A percentile compares a stretch with the other conserved stretches of the same genome.
These are phyloP conservation scores for Seira ritae DNA, from an alignment of 2,888 invertebrate species.

Conservation along the genomic window DNA sequence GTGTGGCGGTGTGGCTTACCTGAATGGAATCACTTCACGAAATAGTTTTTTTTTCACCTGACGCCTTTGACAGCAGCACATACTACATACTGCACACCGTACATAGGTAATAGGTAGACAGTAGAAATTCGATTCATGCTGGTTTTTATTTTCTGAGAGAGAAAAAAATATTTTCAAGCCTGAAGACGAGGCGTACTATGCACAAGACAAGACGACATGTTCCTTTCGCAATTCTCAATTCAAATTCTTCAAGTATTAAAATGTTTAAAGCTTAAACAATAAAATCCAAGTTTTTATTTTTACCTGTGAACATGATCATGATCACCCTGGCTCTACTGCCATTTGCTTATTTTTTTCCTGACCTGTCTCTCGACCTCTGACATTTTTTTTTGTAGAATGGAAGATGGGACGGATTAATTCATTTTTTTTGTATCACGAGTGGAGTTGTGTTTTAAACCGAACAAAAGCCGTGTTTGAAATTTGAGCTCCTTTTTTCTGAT, in stretches of 20 bases:
- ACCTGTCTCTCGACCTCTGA: constrained; percentile 49
- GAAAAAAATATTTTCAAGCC: no score
- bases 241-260: no score
- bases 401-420: no score
- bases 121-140: constrained; percentile 32
- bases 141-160: constrained; percentile 36
- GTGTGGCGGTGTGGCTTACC: constrained; percentile 58
- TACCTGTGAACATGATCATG: constrained; percentile 44
- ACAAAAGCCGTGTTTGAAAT: no score
- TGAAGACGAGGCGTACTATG: no score
- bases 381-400: constrained; percentile 20
- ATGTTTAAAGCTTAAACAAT: neutral
- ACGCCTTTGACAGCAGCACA: constrained; percentile 6
- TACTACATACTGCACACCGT: no score
- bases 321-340: no score
- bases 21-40: constrained; percentile 44
- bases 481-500: no score
- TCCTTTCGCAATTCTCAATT: constrained; percentile 23
- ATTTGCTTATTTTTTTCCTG: constrained; percentile 39
- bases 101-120: no score
- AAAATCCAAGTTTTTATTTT: neutral
- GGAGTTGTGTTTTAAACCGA: no score
- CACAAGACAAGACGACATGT: no score
- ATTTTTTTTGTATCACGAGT: no score
- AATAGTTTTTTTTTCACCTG: constrained; percentile 14